Evolutionary conservation across 2,113 vertebrate genomes (phyloP).

Genomic region (Corythornis vintsioides): DNA sequence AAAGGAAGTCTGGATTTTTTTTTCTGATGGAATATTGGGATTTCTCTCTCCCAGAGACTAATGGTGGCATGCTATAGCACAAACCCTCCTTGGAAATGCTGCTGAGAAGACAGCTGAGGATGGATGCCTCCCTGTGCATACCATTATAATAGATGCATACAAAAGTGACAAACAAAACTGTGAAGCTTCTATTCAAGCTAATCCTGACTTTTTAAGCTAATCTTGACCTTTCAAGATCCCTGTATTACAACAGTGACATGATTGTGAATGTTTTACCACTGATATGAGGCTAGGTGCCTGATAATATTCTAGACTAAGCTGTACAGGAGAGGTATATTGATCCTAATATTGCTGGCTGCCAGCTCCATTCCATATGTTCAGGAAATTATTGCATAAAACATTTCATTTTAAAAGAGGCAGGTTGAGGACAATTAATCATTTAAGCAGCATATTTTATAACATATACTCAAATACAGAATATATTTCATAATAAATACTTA

Average conservation of each 20-base stretch:
- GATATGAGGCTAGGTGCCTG: not conserved
- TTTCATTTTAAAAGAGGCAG: not conserved
- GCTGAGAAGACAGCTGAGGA: not conserved
- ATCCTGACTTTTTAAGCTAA: not conserved
- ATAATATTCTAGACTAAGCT: not conserved
- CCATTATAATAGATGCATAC: not conserved
- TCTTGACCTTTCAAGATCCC: not conserved
- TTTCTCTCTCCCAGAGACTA: not conserved
- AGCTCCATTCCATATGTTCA: not conserved
- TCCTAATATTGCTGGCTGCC: not conserved
- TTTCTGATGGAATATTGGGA: not conserved
- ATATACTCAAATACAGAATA: not conserved
- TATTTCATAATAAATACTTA: not conserved
- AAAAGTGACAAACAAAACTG: not conserved
- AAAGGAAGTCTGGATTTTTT: not conserved
- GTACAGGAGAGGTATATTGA: not conserved
- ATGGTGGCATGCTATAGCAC: not conserved
- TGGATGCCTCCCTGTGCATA: not conserved
- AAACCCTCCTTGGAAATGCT: not conserved
- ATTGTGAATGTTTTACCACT: not conserved
- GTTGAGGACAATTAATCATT: not conserved
- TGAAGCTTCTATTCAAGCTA: not conserved
- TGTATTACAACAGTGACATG: not conserved
- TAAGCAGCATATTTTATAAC: not conserved
- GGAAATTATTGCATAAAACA: not conserved